Evolutionary conservation across 35 echinoderm and acorn worm genomes (phyloP), one percentile per base, ranked within the genome.

Genomic region (Lytechinus variegatus): DNA sequence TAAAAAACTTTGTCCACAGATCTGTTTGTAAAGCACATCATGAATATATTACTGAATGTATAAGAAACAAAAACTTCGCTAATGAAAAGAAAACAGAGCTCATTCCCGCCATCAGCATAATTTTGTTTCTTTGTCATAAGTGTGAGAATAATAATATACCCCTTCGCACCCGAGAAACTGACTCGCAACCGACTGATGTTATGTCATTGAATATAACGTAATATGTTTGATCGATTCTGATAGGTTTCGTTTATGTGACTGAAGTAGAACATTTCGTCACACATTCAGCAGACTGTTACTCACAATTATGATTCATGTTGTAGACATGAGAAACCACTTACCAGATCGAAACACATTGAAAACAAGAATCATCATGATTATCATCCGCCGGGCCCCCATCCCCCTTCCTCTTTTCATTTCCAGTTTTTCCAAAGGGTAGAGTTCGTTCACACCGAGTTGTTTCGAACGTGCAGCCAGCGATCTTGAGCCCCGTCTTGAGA

Each of bases 361-460:
- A 24, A 79, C 66, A 79, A 24, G 66, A 24, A 79, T 79, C 19
- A 79, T 79, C 19, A n/a, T 79, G 4, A 79, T 79, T 24, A 79
- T 79, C 66, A 79, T 79, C 66, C n/a, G 66, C 6, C n/a, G 66
- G 19, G 19, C 66, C 66, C 66, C 66, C 66, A 79, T 79, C n/a
- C n/a, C n/a, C 66, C 66, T 79, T 79, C 66, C 66, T 79, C 66
- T 79, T n/a, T 79, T 79, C 19, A 79, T 79, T 79, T 79, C 66
- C 66, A 79, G 66, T 24, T 79, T 79, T 13, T 13, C 13, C n/a
- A 79, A 79, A 79, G 66, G 66, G 66, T 24, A 79, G 66, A 79
- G 66, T 79, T 79, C 66, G 14, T 7, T 7, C 16, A 79, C 66
- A 79, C 19, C 19, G 21, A 79, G 66, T 7, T 58, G 56, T 7